These are phyloP conservation scores for Narcine bancroftii DNA, from an alignment of 2,113 vertebrate genomes.

Conservation along the genomic window DNA sequence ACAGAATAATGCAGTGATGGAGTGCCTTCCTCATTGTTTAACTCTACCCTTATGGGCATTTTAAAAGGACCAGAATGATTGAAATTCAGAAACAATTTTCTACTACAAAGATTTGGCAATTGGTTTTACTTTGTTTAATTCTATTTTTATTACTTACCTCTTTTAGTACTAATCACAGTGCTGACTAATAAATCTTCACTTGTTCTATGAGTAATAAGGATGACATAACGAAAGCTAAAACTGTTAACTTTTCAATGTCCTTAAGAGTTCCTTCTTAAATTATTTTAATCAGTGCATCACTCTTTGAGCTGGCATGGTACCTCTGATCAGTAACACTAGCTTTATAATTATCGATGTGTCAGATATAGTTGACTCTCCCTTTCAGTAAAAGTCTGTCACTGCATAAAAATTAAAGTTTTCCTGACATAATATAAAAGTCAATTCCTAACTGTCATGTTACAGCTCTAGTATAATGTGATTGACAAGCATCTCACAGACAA, in stretches of 20 bases:
- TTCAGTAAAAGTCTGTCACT: slow-evolving; percentile 31
- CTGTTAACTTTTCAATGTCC: neutral
- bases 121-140: neutral
- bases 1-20: neutral
- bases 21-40: neutral
- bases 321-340: slow-evolving; percentile 30
- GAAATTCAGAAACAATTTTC: neutral
- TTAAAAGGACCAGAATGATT: neutral
- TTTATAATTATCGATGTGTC: slow-evolving; percentile 10
- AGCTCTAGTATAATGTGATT: slow-evolving; percentile 43
- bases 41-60: neutral
- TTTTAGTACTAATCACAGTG: neutral
- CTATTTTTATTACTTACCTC: neutral
- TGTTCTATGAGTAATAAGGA: neutral
- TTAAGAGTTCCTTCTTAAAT: neutral
- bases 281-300: neutral
- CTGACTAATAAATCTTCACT: neutral
- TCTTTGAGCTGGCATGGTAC: neutral
- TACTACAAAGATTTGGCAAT: neutral
- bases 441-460: slow-evolving; percentile 24
- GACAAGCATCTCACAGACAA: slow-evolving; percentile 52
- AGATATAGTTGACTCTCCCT: slow-evolving; percentile 1
- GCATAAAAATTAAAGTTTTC: slow-evolving; percentile 36
- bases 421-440: slow-evolving; percentile 33
- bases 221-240: neutral